Base-by-base conservation (phyloP, 2,797 vertebrate genomes). In the Danionella dracula region DNA sequence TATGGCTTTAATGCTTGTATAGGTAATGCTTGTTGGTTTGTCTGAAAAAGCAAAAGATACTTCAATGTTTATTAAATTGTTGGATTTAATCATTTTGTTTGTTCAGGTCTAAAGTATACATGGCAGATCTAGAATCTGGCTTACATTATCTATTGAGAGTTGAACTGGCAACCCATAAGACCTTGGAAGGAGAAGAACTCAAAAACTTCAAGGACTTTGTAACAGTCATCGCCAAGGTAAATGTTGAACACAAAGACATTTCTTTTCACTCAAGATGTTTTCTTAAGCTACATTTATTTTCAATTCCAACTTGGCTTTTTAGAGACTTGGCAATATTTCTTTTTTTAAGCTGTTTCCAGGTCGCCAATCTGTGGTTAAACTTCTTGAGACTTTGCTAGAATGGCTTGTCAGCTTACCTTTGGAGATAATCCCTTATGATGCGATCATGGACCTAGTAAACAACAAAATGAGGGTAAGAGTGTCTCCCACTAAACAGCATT, bases 391-490 rank as follows among this genome's bases (percentile, higher is more conserved):
- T 0, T 84, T 99, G 73, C 91, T 92, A 72, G 94, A 97, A 82
- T 98, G 95, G 96, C 86, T 98, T 73, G 81, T 91, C 78, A 94
- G 87, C 83, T 88, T 97, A 21, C 95, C 95, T 0, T 83, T 97
- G 79, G 92, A 93, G 74, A 90, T 82, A 78, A 92, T 98, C 80
- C 95, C 95, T 8, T 97, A 97, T 61, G 83, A 92, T 57, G 95
- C 94, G 0, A 82, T 98, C 66, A 84, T 97, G n/a, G 96, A 98
- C 84, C 90, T 99, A 71, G 92, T 97, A 75, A 92, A 97, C 88
- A 97, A 99, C 86, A 95, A 92, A 82, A 95, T 99, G 94, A 90
- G 86, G 90, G 96, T 97, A 81, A 89, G 88, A 68, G n/a, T 13
- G 4, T 20, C 29, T 11, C 11, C 13, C 23, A 50, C 19, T 7